Evolutionary conservation across 2,888 invertebrate species (phyloP).

Genomic region (Agrotis segetum): DNA sequence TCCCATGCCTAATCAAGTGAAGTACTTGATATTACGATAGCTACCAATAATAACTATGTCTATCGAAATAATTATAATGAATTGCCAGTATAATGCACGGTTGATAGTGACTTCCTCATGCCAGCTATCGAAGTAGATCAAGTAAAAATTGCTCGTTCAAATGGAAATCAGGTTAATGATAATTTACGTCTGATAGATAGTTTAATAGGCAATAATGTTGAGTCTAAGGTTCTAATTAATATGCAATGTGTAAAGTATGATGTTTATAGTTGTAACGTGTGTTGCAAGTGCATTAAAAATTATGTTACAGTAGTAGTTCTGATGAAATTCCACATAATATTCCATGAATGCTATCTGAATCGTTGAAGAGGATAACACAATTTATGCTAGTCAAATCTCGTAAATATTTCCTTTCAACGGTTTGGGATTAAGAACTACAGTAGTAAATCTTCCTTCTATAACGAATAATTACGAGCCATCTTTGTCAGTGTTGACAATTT

Average conservation of each 20-base stretch:
- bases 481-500: not conserved
- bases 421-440: not conserved
- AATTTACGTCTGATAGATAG: conserved; percentile 47
- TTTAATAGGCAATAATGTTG: conserved; percentile 40
- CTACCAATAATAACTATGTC: conserved; percentile 22
- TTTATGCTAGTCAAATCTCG: not conserved
- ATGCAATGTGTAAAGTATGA: conserved; percentile 32
- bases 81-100: conserved; percentile 26
- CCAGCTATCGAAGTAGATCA: conserved; percentile 53
- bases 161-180: conserved; percentile 58
- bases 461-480: not conserved
- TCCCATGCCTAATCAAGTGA: conserved; percentile 20
- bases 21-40: conserved; percentile 24
- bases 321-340: not conserved
- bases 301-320: no score
- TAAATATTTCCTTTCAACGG: not conserved
- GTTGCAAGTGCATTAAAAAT: no score
- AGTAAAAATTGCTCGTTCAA: conserved; percentile 51
- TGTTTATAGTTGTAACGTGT: conserved; percentile 20
- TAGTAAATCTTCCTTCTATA: no score
- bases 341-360: not conserved
- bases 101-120: conserved; percentile 51
- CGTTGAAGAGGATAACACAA: not conserved
- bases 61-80: conserved; percentile 46
- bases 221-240: conserved; percentile 45